Evolutionary conservation across 2,113 vertebrate genomes (phyloP), one percentile per base, ranked within the genome.

Genomic region (Tylochromis polylepis): DNA sequence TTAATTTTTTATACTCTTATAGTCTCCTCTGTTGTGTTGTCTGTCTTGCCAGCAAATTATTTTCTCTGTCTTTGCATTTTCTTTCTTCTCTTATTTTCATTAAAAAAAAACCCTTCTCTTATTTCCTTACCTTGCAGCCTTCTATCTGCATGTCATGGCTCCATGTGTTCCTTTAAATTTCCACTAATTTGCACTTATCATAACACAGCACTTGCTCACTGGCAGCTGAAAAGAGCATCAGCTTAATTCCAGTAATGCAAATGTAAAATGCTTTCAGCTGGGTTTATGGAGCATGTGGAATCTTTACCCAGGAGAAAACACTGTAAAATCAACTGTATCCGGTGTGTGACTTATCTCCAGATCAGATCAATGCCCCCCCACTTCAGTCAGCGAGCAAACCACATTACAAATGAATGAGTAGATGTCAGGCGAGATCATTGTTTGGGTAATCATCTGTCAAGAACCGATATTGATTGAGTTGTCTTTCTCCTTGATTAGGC

Each of bases 401-500:
- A 60, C 88, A 87, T 93, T 84, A 89, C 58, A 78, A 85, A 91
- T 91, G 85, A 94, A 92, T 84, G 88, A 92, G 85, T 49, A 58
- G 88, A 83, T 72, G 87, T 91, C 92, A n/a, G 85, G 60, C 22
- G 2, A 78, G 85, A 89, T 89, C 90, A 86, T 89, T 81, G 87
- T 90, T 91, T 49, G 59, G 67, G 72, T 88, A 86, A 86, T 94
- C 92, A 89, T 79, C 85, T 92, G 90, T 93, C 85, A 34, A 60
- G 79, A 86, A 81, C n/a, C 87, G 90, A 92, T 90, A 90, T 53
- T 94, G 93, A 94, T 95, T 88, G 92, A 95, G 93, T 92, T 51
- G 90, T 91, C 84, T 89, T 89, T 94, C 77, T 53, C 38, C 90
- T 92, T 90, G 90, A 94, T 94, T 95, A 92, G 79, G 70, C 84